phyloP scores from a whole-genome alignment of 1,140 invertebrate genomes.

The Tetragonula clypearis region DNA sequence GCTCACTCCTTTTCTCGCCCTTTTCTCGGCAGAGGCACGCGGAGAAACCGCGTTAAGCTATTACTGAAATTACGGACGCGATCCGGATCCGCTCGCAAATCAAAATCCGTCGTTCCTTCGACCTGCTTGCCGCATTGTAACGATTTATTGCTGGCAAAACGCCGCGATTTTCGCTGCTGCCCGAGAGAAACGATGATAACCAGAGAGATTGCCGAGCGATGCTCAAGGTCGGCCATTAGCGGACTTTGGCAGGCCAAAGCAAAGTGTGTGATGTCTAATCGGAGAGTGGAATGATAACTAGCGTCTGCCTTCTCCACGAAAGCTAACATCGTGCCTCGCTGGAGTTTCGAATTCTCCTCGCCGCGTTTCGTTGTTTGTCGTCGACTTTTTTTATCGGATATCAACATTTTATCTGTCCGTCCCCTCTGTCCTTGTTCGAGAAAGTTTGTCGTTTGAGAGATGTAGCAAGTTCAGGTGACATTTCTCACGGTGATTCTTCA shows the following conservation, averaged over 20 bases:
- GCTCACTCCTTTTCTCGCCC: background rate
- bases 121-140: conserved; percentile 57
- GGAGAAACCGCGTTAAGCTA: conserved; percentile 73
- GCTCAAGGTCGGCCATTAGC: conserved; percentile 34
- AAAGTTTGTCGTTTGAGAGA: background rate
- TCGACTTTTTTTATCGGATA: background rate
- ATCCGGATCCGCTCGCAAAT: conserved; percentile 79
- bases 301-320: conserved; percentile 8
- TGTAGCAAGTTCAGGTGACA: too few species aligned
- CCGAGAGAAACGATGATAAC: conserved; percentile 41
- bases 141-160: conserved; percentile 67
- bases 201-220: conserved; percentile 1
- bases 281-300: conserved; percentile 54
- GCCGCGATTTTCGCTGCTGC: conserved; percentile 42
- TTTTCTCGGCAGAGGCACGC: conserved; percentile 56
- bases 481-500: too few species aligned
- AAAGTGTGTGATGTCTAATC: conserved; percentile 51
- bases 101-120: conserved; percentile 78
- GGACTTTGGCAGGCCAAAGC: conserved; percentile 41
- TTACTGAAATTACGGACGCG: conserved; percentile 80
- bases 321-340: background rate
- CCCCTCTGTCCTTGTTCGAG: background rate
- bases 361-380: background rate
- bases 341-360: background rate
- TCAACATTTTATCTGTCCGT: background rate